Percentiles rank a stretch among this genome's conserved stretches.
These are phyloP conservation scores for Istiophorus platypterus DNA, from an alignment of 2,113 vertebrate genomes.

Conservation along the genomic window DNA sequence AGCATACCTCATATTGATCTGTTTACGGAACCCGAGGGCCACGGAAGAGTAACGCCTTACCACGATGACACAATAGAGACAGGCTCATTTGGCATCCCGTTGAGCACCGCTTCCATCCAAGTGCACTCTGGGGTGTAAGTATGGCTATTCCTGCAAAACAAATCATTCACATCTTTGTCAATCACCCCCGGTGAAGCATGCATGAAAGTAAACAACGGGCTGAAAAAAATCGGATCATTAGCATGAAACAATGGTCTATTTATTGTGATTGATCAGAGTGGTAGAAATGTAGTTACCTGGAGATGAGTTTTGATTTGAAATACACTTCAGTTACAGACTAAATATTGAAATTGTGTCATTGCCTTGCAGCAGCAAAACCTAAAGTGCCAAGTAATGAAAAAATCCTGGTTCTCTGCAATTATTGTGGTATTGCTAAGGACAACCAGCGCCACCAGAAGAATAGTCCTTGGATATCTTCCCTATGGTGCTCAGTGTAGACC, in stretches of 20 bases:
- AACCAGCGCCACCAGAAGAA: not conserved
- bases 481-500: constrained; percentile 2
- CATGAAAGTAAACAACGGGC: not conserved
- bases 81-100: constrained; percentile 86
- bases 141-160: not conserved
- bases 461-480: constrained; percentile 2
- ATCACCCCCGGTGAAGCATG: not conserved
- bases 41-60: constrained; percentile 87
- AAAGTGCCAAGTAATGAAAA: constrained; percentile 23
- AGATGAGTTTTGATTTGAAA: constrained; percentile 15
- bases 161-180: not conserved
- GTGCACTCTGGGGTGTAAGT: constrained; percentile 94
- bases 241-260: not conserved
- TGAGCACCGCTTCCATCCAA: constrained; percentile 92
- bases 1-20: constrained; percentile 91
- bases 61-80: constrained; percentile 90
- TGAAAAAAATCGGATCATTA: not conserved
- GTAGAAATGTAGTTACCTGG: not conserved
- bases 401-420: constrained; percentile 1
- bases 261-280: constrained; percentile 17
- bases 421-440: constrained; percentile 4
- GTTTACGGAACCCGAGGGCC: constrained; percentile 91
- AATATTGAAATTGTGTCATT: not conserved
- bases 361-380: not conserved
- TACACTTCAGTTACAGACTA: not conserved